phyloP scores from a whole-genome alignment of 2,113 vertebrate species.

The Rostratula benghalensis region DNA sequence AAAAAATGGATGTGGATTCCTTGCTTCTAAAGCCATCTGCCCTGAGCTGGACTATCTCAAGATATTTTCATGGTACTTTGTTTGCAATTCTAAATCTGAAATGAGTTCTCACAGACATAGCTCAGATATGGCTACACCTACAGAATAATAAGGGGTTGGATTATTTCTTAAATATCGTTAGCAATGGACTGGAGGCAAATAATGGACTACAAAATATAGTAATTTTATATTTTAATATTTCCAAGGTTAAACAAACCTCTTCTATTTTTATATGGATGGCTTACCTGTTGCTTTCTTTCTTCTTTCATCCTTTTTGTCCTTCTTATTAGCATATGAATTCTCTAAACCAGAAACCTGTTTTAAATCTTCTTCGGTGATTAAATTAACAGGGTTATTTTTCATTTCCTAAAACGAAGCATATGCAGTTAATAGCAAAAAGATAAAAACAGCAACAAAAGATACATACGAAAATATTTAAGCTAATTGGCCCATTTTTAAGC shows the following conservation, averaged over 20 bases:
- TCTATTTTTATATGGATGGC: not conserved
- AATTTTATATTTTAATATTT: not conserved
- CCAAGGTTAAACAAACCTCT: not conserved
- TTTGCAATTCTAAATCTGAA: not conserved
- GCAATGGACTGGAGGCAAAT: not conserved
- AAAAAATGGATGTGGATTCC: not conserved
- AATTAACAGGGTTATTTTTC: slow-evolving; percentile 89
- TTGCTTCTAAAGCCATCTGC: not conserved
- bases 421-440: not conserved
- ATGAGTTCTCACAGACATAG: not conserved
- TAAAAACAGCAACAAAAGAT: not conserved
- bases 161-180: not conserved
- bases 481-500: not conserved
- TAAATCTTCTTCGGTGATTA: slow-evolving; percentile 92
- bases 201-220: not conserved
- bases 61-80: not conserved
- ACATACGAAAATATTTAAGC: not conserved
- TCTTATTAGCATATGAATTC: slow-evolving; percentile 76
- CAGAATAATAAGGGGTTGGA: not conserved
- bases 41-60: not conserved
- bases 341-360: slow-evolving; percentile 82
- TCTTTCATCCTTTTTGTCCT: slow-evolving; percentile 92
- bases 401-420: slow-evolving; percentile 82
- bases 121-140: not conserved
- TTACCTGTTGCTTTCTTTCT: slow-evolving; percentile 88